Evolutionary conservation across 2,797 vertebrate genomes (phyloP).

Genomic region (Peromyscus melanophrys): DNA sequence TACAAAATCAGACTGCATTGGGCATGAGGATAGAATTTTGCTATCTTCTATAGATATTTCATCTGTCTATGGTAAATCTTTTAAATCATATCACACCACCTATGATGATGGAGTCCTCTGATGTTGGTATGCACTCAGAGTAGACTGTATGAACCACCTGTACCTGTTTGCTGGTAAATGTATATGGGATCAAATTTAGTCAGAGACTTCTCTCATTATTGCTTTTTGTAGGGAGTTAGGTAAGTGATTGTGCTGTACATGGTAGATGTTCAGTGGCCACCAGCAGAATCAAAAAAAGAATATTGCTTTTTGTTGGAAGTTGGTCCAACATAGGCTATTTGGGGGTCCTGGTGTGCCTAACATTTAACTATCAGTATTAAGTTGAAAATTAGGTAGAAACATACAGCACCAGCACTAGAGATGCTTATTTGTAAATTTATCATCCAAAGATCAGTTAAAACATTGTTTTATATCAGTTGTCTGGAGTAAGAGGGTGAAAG

Average conservation of each 20-base stretch:
- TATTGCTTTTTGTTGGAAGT: background rate
- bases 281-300: background rate
- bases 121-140: background rate
- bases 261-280: background rate
- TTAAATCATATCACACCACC: background rate
- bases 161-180: background rate
- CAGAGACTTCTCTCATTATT: background rate
- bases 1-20: background rate
- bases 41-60: background rate
- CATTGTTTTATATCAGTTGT: constrained; percentile 40
- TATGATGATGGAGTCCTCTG: background rate
- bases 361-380: background rate
- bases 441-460: background rate
- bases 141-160: background rate
- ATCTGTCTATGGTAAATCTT: background rate
- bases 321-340: constrained; percentile 9
- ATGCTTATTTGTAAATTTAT: constrained; percentile 6
- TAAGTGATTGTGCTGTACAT: background rate
- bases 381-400: background rate
- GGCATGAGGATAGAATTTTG: background rate
- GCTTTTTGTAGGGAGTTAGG: background rate
- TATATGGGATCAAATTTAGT: background rate
- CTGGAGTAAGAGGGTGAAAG: constrained; percentile 24
- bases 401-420: background rate
- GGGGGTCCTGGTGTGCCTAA: background rate